Conservation (phyloP, 2,113 vertebrate species). For the Pionites leucogaster region DNA sequence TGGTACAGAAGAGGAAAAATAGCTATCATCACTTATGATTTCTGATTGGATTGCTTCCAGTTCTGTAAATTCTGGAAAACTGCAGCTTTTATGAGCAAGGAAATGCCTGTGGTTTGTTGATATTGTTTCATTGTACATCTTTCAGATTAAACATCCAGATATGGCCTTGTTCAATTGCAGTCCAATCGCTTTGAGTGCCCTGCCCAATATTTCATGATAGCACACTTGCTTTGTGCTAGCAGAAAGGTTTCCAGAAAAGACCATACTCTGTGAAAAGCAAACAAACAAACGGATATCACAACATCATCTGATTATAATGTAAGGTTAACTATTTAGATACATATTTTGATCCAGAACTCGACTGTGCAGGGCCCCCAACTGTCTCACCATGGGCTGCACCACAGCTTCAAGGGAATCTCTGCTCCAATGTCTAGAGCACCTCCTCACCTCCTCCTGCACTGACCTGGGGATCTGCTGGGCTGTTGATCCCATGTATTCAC, state of each 20-base stretch:
- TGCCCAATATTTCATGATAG: background rate
- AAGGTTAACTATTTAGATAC: background rate
- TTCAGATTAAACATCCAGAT: background rate
- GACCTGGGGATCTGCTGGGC: background rate
- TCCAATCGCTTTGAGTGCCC: background rate
- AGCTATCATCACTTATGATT: background rate
- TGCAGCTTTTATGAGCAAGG: background rate
- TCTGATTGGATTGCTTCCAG: background rate
- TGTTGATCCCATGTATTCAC: background rate
- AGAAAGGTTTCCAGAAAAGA: background rate
- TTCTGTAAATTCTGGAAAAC: background rate
- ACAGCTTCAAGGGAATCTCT: background rate
- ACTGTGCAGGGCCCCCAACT: background rate
- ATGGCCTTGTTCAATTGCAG: background rate
- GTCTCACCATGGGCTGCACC: background rate
- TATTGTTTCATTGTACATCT: background rate
- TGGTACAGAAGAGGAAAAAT: background rate
- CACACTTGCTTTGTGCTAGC: background rate
- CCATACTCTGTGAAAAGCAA: background rate
- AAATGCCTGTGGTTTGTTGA: background rate
- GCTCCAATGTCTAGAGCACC: no score
- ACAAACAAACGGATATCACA: background rate
- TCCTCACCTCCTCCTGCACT: background rate
- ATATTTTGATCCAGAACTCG: background rate
- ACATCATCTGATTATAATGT: background rate